Evolutionary conservation across 2,888 invertebrate species (phyloP).

Genomic region (Chrysolina oricalcia): DNA sequence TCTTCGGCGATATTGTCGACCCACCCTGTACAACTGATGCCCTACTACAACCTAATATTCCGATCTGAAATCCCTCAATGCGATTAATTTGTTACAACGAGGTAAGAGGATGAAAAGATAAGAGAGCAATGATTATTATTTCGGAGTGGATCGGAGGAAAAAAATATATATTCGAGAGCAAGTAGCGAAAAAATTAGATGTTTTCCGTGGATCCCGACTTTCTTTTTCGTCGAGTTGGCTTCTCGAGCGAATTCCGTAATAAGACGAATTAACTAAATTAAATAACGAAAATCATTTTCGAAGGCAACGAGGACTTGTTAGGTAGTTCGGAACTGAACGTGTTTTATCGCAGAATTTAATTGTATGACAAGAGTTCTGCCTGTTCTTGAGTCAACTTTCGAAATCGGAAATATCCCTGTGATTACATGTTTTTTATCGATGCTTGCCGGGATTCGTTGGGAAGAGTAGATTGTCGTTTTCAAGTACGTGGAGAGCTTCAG

Average conservation of each 20-base stretch:
- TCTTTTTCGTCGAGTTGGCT: slow-evolving; percentile 12
- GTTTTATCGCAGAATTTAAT: slow-evolving; percentile 5
- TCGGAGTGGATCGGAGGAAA: slow-evolving; percentile 43
- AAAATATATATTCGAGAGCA: slow-evolving; percentile 29
- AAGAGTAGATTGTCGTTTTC: neutral
- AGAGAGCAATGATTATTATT: slow-evolving; percentile 51
- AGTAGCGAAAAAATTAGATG: slow-evolving; percentile 32
- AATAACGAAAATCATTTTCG: slow-evolving; percentile 12
- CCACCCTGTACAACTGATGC: slow-evolving; percentile 36
- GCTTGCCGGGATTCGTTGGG: neutral
- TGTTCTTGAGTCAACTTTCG: neutral
- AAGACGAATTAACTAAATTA: slow-evolving; percentile 23
- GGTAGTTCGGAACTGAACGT: slow-evolving; percentile 21
- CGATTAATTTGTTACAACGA: slow-evolving; percentile 53
- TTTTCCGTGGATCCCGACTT: slow-evolving; percentile 11
- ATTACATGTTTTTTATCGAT: neutral
- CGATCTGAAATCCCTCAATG: slow-evolving; percentile 46
- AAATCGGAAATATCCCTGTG: neutral
- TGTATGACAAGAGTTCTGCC: slow-evolving; percentile 5
- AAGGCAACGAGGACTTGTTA: slow-evolving; percentile 14
- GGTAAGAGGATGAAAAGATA: slow-evolving; percentile 50
- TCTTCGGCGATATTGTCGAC: slow-evolving; percentile 24
- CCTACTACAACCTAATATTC: slow-evolving; percentile 41
- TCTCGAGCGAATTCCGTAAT: neutral
- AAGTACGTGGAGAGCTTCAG: no score